Percentiles rank a stretch among this genome's conserved stretches.
phyloP scores from a whole-genome alignment of 2,797 vertebrate genomes.

The Vultur gryphus region DNA sequence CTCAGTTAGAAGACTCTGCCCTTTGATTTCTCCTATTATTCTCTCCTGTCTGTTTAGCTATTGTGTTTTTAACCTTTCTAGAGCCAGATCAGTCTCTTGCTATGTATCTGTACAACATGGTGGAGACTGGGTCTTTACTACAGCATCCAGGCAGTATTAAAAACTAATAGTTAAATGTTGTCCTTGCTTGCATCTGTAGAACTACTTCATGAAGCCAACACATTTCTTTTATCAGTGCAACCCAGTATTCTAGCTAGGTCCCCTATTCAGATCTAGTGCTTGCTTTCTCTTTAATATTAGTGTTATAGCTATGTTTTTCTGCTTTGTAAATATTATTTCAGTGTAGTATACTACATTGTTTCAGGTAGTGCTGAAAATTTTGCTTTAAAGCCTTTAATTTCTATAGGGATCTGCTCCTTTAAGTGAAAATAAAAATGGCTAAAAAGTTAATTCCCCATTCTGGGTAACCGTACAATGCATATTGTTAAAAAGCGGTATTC shows the following conservation, averaged over 20 bases:
- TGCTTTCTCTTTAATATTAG: background rate
- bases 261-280: fast-evolving
- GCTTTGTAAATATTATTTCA: background rate
- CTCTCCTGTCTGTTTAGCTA: background rate
- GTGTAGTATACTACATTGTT: background rate
- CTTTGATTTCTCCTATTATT: background rate
- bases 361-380: background rate
- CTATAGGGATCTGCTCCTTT: background rate
- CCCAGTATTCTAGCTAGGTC: background rate
- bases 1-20: background rate
- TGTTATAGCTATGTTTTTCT: background rate
- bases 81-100: background rate
- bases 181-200: background rate
- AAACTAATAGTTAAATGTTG: background rate
- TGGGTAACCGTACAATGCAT: background rate
- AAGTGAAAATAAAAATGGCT: background rate
- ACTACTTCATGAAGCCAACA: background rate
- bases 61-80: background rate
- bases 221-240: background rate
- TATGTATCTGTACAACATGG: background rate
- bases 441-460: background rate
- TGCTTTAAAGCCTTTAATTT: background rate
- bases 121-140: background rate
- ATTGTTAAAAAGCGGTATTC: background rate
- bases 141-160: background rate